phyloP scores from a whole-genome alignment of 1,140 invertebrate species.

The Cyclina sinensis region DNA sequence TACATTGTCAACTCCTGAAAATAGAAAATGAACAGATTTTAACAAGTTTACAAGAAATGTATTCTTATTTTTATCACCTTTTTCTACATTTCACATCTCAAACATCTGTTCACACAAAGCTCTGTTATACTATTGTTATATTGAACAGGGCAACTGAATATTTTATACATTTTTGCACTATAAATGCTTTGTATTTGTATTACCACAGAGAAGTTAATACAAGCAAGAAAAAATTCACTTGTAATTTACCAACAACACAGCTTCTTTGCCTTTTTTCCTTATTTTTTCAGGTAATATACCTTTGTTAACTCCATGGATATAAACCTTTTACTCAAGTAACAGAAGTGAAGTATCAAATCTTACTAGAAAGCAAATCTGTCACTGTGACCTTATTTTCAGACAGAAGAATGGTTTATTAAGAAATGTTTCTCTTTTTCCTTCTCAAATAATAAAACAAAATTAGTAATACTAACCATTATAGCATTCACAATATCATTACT shows the following conservation, averaged over 20 bases:
- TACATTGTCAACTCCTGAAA: conserved; percentile 80
- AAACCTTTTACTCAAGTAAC: not conserved
- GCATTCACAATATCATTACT: conserved; percentile 97
- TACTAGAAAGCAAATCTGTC: not conserved
- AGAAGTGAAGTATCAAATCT: not conserved
- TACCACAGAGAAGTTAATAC: no score
- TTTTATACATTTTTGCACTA: no score
- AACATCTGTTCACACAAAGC: not conserved
- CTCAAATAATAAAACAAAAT: not conserved
- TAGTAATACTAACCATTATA: conserved; percentile 88
- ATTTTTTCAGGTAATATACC: no score
- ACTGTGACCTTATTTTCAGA: not conserved
- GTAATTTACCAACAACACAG: no score
- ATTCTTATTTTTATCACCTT: not conserved
- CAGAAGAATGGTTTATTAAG: not conserved
- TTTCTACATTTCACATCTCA: not conserved
- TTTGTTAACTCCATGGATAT: not conserved
- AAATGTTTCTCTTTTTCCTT: not conserved
- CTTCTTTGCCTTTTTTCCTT: no score
- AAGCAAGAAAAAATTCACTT: no score
- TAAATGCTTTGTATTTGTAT: no score
- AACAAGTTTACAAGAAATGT: not conserved
- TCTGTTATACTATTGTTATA: not conserved
- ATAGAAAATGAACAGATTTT: conserved; percentile 5
- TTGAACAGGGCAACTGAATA: not conserved